A percentile compares a stretch with the other conserved stretches of the same genome.
Evolutionary conservation across 1,140 invertebrate species (phyloP).

Genomic region (Heliconius congener): DNA sequence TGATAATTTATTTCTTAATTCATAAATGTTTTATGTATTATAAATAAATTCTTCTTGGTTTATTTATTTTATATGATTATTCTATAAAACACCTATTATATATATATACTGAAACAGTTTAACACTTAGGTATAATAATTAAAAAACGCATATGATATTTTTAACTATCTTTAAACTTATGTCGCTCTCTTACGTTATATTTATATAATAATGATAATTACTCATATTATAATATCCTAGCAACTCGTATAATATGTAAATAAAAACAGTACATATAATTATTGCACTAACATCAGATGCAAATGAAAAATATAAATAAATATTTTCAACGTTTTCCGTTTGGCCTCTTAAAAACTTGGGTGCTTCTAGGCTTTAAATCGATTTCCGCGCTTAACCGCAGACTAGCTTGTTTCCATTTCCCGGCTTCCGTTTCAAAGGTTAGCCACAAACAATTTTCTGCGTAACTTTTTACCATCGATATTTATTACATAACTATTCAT

Average conservation of each 20-base stretch:
- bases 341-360: conserved; percentile 31
- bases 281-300: background rate
- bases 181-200: background rate
- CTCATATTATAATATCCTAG: background rate
- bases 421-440: conserved; percentile 38
- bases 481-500: background rate
- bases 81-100: too few species aligned
- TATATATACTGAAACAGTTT: too few species aligned
- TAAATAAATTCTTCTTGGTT: background rate
- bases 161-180: background rate
- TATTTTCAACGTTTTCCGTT: conserved; percentile 34
- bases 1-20: background rate
- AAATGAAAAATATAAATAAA: conserved; percentile 18
- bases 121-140: too few species aligned
- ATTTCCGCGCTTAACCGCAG: conserved; percentile 46
- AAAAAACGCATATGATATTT: background rate
- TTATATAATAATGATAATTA: background rate
- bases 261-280: background rate
- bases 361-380: conserved; percentile 41
- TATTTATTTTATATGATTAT: background rate
- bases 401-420: conserved; percentile 44
- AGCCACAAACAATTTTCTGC: conserved; percentile 35
- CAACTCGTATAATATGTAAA: background rate
- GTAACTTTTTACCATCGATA: conserved; percentile 5
- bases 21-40: background rate